phyloP scores from a whole-genome alignment of 23 tunicate species.

The Halocynthia aurantium region DNA sequence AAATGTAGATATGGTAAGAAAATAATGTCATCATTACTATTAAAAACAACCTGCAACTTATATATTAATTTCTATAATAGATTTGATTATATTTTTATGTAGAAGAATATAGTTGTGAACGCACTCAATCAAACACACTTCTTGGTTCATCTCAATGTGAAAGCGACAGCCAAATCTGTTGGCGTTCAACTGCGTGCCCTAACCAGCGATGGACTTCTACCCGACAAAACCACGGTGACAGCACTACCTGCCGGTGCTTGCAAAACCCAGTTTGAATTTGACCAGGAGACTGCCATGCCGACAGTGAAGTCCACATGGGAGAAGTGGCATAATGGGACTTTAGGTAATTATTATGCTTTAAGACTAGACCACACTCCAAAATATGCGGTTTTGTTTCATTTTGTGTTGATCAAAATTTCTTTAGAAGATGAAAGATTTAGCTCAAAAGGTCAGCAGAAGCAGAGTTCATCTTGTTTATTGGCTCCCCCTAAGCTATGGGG shows the following conservation, averaged over 20 bases:
- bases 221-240: conserved; percentile 56
- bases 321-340: conserved; percentile 12
- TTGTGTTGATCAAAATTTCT: too few species aligned
- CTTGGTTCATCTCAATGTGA: conserved; percentile 9
- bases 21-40: too few species aligned
- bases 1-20: too few species aligned
- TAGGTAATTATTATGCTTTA: too few species aligned
- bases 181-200: conserved; percentile 63
- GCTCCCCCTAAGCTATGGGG: conserved; percentile 95
- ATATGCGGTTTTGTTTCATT: too few species aligned
- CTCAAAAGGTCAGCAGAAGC: too few species aligned
- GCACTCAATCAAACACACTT: background rate
- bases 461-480: background rate
- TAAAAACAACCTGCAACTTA: too few species aligned
- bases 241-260: conserved; percentile 46
- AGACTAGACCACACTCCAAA: too few species aligned
- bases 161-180: conserved; percentile 56
- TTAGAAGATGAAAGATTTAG: too few species aligned
- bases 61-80: too few species aligned
- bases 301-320: conserved; percentile 25
- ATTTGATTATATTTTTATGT: too few species aligned
- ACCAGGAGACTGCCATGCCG: conserved; percentile 27
- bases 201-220: conserved; percentile 59
- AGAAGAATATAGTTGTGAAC: too few species aligned
- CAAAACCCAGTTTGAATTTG: conserved; percentile 54